Percentiles rank a stretch among this genome's conserved stretches.
Conservation (phyloP, 1,140 invertebrate species). For the Polypedilum pembai region DNA sequence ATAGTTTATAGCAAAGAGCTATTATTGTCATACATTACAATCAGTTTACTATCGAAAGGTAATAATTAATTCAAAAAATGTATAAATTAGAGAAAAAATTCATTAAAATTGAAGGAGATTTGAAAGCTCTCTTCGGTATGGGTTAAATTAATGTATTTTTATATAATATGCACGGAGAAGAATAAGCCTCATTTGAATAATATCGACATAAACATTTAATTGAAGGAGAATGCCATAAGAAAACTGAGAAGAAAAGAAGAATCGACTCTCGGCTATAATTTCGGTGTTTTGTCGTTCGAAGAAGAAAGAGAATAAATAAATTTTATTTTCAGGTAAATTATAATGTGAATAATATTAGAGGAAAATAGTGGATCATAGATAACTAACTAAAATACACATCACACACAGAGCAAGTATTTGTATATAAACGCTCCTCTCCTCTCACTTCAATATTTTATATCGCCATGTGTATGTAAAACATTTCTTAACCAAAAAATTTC, state of each 20-base stretch:
- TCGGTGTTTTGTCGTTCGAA: neutral
- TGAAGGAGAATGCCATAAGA: constrained; percentile 19
- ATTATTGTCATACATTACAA: neutral
- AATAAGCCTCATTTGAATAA: constrained; percentile 24
- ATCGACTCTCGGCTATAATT: neutral
- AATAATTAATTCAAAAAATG: constrained; percentile 7
- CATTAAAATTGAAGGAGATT: constrained; percentile 6
- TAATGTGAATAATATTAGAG: neutral
- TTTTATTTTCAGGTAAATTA: neutral
- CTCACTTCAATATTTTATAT: constrained; percentile 8
- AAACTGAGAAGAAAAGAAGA: neutral
- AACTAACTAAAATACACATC: neutral
- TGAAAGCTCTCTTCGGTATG: neutral
- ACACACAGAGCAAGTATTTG: neutral
- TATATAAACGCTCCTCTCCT: neutral
- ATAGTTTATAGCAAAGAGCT: neutral
- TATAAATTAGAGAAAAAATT: constrained; percentile 9
- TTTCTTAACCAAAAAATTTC: neutral
- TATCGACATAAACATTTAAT: constrained; percentile 26
- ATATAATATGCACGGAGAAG: constrained; percentile 14
- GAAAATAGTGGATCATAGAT: constrained; percentile 14
- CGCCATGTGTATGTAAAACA: neutral
- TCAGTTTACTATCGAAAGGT: neutral
- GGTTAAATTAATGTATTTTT: constrained; percentile 14
- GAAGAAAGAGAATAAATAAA: neutral